phyloP scores from a whole-genome alignment of 2,797 vertebrate genomes.

The Leucoraja ocellata region DNA sequence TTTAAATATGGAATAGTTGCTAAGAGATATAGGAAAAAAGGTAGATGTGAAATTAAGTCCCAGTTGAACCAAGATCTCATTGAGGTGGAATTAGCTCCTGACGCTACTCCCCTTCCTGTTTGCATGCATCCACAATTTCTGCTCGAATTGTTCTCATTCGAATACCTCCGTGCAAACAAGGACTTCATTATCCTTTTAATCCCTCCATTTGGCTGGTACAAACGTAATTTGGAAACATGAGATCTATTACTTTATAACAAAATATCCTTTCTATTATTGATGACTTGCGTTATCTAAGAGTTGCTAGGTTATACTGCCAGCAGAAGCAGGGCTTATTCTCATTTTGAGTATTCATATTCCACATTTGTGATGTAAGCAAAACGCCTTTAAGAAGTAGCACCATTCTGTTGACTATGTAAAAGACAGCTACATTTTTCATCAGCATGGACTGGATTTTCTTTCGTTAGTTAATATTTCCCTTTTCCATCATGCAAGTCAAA shows the following conservation, averaged over 20 bases:
- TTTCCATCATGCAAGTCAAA: background rate
- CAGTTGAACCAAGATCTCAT: too few relatives aligned
- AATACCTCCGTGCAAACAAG: background rate
- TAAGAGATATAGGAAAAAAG: too few relatives aligned
- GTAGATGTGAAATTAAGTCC: too few relatives aligned
- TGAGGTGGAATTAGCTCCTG: too few relatives aligned
- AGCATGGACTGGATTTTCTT: background rate
- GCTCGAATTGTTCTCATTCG: background rate
- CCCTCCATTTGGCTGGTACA: background rate
- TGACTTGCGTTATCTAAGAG: background rate
- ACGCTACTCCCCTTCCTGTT: too few relatives aligned
- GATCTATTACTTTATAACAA: background rate
- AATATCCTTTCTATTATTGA: constrained; percentile 13
- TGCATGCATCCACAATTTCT: background rate
- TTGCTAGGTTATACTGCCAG: background rate
- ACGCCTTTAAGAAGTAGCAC: background rate
- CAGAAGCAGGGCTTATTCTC: background rate
- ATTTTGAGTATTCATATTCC: background rate
- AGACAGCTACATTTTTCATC: background rate
- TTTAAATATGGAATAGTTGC: too few relatives aligned
- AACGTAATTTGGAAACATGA: background rate
- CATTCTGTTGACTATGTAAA: background rate
- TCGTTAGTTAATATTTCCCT: background rate
- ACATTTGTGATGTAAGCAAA: background rate
- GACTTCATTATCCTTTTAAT: background rate